Evolutionary conservation across 2,888 invertebrate genomes (phyloP).

Genomic region (Cordilura impudica): DNA sequence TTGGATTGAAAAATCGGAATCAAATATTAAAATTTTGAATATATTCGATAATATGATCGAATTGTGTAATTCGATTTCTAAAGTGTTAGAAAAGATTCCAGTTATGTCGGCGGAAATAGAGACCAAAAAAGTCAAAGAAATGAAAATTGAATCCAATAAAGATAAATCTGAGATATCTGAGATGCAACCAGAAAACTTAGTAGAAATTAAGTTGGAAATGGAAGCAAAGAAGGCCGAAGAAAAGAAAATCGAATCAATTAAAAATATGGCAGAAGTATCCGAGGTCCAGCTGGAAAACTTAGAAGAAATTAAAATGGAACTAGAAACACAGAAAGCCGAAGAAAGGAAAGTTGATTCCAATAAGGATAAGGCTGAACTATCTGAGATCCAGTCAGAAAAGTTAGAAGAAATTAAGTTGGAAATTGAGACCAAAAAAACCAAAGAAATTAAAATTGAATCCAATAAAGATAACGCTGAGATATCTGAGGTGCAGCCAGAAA

Average conservation of each 20-base stretch:
- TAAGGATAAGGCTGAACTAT: not conserved
- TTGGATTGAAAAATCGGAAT: conserved; percentile 42
- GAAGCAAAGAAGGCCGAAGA: no score
- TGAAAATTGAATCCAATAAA: no score
- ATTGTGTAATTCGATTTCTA: conserved; percentile 22
- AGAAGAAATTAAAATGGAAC: conserved; percentile 46
- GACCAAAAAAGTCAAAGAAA: no score
- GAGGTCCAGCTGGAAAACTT: no score
- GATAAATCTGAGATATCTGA: conserved; percentile 54
- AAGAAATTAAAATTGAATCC: conserved; percentile 10
- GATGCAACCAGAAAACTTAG: no score
- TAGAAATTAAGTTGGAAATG: no score
- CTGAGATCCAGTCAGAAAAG: not conserved
- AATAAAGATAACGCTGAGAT: conserved; percentile 40
- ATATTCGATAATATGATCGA: conserved; percentile 36
- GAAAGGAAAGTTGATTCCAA: conserved; percentile 18
- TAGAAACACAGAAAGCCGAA: conserved; percentile 58
- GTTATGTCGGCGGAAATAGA: not conserved
- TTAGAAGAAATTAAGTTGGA: no score
- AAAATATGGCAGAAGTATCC: no score
- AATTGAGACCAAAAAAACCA: not conserved
- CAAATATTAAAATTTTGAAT: conserved; percentile 26
- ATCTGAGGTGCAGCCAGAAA: conserved; percentile 14
- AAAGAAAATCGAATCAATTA: no score
- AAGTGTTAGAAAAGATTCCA: not conserved